Percentiles rank a stretch among this genome's conserved stretches.
Conservation (phyloP, 2,888 invertebrate genomes). For the Eristalinus aeneus region DNA sequence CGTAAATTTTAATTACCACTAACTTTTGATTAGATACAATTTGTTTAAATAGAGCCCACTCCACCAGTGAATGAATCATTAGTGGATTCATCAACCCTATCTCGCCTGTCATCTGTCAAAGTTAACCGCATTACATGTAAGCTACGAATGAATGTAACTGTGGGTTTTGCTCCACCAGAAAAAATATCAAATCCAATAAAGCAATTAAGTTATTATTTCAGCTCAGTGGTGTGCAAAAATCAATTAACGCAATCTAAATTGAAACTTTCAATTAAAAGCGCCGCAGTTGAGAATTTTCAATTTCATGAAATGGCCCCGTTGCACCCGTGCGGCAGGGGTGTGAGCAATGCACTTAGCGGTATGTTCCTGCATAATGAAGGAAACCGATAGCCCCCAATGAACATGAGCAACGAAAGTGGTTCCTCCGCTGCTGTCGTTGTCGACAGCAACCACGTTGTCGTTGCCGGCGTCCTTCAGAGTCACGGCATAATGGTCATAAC, state of each 20-base stretch:
- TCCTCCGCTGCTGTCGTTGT: neutral
- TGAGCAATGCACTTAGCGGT: neutral
- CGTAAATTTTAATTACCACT: no score
- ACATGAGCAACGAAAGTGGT: neutral
- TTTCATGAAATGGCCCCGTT: neutral
- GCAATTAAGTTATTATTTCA: conserved; percentile 5
- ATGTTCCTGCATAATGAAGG: neutral
- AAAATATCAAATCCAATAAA: neutral
- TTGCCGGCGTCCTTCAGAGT: neutral
- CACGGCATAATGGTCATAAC: neutral
- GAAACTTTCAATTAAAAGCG: conserved; percentile 1
- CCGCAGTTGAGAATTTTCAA: conserved; percentile 6
- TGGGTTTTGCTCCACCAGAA: neutral
- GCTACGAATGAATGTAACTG: neutral
- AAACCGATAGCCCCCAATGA: neutral
- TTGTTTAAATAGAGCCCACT: no score
- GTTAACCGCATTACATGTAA: neutral
- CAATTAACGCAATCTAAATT: conserved; percentile 22
- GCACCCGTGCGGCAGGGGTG: neutral
- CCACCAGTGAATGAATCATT: neutral
- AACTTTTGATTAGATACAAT: no score
- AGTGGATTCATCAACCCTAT: neutral
- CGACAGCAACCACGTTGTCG: no score
- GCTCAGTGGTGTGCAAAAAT: conserved; percentile 15
- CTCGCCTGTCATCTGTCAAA: neutral